Percentiles rank a stretch among this genome's conserved stretches.
Conservation (phyloP, 1,140 invertebrate genomes). For the Ceratina australensis region DNA sequence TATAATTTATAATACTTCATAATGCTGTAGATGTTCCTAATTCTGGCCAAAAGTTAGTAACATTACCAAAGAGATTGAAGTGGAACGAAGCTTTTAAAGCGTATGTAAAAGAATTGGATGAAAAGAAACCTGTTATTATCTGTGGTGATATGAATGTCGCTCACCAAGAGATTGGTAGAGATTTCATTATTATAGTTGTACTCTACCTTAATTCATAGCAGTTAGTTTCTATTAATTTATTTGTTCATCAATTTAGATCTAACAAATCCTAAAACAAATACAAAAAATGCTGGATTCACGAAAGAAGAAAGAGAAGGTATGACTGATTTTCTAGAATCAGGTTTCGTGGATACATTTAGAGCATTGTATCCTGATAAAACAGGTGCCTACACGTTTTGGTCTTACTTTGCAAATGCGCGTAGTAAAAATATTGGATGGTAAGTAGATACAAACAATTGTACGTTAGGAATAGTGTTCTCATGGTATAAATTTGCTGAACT, state of each 20-base stretch:
- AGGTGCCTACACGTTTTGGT: slow-evolving; percentile 96
- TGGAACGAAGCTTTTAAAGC: slow-evolving; percentile 93
- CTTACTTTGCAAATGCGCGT: slow-evolving; percentile 91
- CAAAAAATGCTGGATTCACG: slow-evolving; percentile 96
- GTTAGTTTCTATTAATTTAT: slow-evolving; percentile 1
- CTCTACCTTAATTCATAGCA: neutral
- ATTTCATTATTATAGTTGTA: neutral
- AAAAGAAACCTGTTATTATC: slow-evolving; percentile 95
- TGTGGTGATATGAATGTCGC: slow-evolving; percentile 99
- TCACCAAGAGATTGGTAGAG: slow-evolving; percentile 93
- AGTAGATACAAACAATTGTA: slow-evolving; percentile 25
- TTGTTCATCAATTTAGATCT: slow-evolving; percentile 85
- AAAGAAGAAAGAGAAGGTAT: slow-evolving; percentile 95
- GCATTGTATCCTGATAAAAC: slow-evolving; percentile 92
- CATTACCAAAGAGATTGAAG: slow-evolving; percentile 91
- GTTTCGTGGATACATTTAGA: slow-evolving; percentile 94
- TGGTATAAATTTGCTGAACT: neutral
- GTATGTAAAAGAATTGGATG: slow-evolving; percentile 90
- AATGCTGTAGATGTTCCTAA: slow-evolving; percentile 85
- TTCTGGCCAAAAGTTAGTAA: slow-evolving; percentile 89
- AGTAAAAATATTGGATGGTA: slow-evolving; percentile 91
- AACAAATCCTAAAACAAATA: slow-evolving; percentile 96
- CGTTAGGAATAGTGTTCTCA: neutral
- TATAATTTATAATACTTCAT: slow-evolving; percentile 38
- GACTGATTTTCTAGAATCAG: slow-evolving; percentile 88